A percentile compares a stretch with the other conserved stretches of the same genome.
phyloP scores from a whole-genome alignment of 2,888 invertebrate species.

The Resseliella maxima region DNA sequence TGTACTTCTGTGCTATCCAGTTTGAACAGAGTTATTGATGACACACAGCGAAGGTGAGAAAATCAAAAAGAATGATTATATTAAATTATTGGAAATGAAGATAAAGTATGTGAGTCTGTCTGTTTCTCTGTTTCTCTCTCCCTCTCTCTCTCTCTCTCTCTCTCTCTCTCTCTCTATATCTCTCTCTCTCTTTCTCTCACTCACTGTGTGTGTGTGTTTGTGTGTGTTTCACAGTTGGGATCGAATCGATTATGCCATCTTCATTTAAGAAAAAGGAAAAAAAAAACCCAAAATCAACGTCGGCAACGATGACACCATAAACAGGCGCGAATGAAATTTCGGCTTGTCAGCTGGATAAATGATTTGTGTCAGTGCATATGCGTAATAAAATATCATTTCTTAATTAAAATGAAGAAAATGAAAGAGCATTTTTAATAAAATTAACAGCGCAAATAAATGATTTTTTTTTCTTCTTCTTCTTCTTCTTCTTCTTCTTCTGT shows the following conservation, averaged over 20 bases:
- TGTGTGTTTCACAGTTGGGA: constrained; percentile 20
- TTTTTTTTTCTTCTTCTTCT: neutral
- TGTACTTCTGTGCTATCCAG: no score
- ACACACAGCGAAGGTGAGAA: neutral
- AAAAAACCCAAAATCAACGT: no score
- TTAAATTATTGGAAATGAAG: neutral
- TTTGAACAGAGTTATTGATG: neutral
- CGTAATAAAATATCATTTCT: constrained; percentile 4
- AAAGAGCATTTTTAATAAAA: neutral
- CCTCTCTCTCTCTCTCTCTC: no score
- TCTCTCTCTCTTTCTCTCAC: no score
- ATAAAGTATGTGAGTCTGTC: no score
- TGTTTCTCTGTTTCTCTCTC: no score
- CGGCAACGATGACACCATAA: neutral
- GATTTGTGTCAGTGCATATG: neutral
- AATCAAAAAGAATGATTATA: constrained; percentile 22
- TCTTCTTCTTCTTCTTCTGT: neutral
- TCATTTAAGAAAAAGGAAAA: neutral
- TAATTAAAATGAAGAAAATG: neutral
- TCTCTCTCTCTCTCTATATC: no score
- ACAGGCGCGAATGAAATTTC: neutral
- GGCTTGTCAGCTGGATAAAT: neutral
- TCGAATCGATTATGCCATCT: constrained; percentile 38
- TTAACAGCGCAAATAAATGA: constrained; percentile 29
- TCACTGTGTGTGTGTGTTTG: no score